Evolutionary conservation across 1,140 invertebrate species (phyloP).

Genomic region (Dryas iulia): DNA sequence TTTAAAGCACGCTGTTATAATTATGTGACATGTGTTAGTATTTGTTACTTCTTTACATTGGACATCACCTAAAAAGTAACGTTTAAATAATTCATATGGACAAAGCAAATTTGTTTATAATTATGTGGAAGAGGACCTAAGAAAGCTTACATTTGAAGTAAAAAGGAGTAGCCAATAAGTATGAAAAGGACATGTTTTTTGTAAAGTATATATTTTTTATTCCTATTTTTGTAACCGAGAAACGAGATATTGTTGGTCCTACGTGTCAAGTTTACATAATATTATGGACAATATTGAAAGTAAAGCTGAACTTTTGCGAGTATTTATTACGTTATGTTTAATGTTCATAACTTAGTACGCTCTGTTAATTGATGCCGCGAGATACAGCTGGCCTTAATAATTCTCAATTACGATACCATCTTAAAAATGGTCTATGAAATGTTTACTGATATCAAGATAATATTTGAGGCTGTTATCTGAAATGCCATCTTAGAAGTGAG

Average conservation of each 20-base stretch:
- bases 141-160: no score
- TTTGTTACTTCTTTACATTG: no score
- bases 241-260: not conserved
- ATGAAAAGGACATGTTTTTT: no score
- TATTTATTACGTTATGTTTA: not conserved
- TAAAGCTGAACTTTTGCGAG: not conserved
- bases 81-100: no score
- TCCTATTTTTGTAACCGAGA: no score
- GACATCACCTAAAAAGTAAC: no score
- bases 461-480: slow-evolving; percentile 24
- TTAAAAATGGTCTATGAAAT: slow-evolving; percentile 32
- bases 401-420: slow-evolving; percentile 35
- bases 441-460: slow-evolving; percentile 31
- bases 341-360: slow-evolving; percentile 9
- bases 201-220: no score
- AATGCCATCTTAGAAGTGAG: slow-evolving; percentile 26
- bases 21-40: not conserved
- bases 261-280: not conserved
- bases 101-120: no score
- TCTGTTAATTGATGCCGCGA: slow-evolving; percentile 42
- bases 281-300: not conserved
- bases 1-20: not conserved
- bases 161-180: no score
- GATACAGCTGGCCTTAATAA: slow-evolving; percentile 44
- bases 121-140: no score